Base-by-base conservation (phyloP, 1,140 invertebrate genomes). In the Linepithema humile region DNA sequence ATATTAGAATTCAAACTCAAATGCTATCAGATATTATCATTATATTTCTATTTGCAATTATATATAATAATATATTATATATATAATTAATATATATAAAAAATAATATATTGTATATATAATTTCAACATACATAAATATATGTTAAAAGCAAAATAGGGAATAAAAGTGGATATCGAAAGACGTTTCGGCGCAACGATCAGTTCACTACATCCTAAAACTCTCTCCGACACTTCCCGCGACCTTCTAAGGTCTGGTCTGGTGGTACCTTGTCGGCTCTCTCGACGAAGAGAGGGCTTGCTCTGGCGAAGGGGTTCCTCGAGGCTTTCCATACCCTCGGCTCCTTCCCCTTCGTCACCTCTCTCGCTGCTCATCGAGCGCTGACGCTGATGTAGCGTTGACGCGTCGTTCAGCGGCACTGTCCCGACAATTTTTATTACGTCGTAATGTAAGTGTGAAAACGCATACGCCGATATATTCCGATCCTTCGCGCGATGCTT, bases 371-470 rank as follows among this genome's bases (percentile, higher is more conserved):
- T 96, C 91, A 96, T 94, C 84, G 96, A 96, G 85, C 96, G 95
- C 93, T 96, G 96, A 90, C 96, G 94, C 93, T 96, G 95, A 92
- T 95, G 94, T 92, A 96, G 93, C 87, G 95, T 96, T 92, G 96
- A 95, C 95, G 96, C 95, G 94, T 96, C 95, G 95, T 96, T 96
- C 92, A 96, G 95, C 89, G 96, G 96, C 94, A 96, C 96, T 96
- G 95, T 92, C 85, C 88, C 91, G 87, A 91, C 67, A 92, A 92
- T 91, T 84, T 84, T 83, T 20, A 84, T 90, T 88, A 86, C 84
- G 82, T 70, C 78, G 78, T 89, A 78, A 84, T 62, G 57, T 74
- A 32, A 64, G 26, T 59, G 38, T 48, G 70, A 23, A 60, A 15
- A 65, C 26, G 69, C 10, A 53, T 15, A 48, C 60, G 53, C 23